Conservation (phyloP, 2,888 invertebrate genomes). For the Bellardia pandia region DNA sequence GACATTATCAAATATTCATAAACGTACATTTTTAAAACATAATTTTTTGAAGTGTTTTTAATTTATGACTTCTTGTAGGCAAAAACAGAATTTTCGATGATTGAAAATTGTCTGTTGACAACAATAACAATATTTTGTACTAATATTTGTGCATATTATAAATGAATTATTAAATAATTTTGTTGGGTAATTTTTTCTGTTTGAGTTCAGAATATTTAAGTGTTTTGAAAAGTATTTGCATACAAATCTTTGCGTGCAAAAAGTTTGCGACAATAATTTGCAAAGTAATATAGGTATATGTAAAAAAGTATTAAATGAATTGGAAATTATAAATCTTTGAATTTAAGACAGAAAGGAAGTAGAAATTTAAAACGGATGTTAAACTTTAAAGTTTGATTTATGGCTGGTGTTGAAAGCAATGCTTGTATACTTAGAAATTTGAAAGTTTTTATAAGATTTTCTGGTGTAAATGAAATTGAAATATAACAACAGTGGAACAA, state of each 20-base stretch:
- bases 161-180: too few relatives aligned
- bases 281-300: neutral
- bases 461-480: too few relatives aligned
- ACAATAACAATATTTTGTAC: neutral
- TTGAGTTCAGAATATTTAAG: neutral
- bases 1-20: conserved; percentile 38
- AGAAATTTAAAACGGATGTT: conserved; percentile 25
- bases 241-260: neutral
- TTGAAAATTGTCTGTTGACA: neutral
- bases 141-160: neutral
- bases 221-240: neutral
- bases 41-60: conserved; percentile 47
- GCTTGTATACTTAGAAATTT: neutral
- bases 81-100: neutral
- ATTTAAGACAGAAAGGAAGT: neutral
- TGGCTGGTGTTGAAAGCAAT: neutral
- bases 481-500: too few relatives aligned
- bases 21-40: conserved; percentile 13
- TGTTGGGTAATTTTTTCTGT: neutral
- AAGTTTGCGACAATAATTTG: neutral
- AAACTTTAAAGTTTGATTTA: conserved; percentile 21
- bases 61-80: conserved; percentile 54
- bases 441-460: too few relatives aligned
- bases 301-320: neutral
- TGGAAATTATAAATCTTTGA: conserved; percentile 12